These are phyloP conservation scores for Papilio polytes DNA, from an alignment of 1,140 invertebrate genomes.

Conservation along the genomic window DNA sequence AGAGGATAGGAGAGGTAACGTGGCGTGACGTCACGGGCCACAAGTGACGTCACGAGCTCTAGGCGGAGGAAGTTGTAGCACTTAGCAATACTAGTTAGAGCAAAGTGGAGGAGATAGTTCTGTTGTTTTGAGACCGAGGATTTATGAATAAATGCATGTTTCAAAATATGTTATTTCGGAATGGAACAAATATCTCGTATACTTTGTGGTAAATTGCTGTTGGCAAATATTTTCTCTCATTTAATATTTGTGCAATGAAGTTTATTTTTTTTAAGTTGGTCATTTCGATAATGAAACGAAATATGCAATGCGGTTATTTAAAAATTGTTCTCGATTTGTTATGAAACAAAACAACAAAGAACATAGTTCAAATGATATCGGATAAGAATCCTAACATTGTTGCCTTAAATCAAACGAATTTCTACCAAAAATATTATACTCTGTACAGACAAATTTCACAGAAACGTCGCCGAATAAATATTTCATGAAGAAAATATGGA, in stretches of 20 bases:
- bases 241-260: not conserved
- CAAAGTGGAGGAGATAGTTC: not conserved
- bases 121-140: not conserved
- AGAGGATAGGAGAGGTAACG: not conserved
- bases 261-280: not conserved
- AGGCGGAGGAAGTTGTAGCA: not conserved
- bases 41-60: too few relatives aligned
- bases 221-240: not conserved
- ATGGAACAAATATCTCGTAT: not conserved
- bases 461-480: not conserved
- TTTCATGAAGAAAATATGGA: not conserved
- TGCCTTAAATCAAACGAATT: not conserved
- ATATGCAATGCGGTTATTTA: not conserved
- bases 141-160: not conserved
- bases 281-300: not conserved
- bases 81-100: not conserved
- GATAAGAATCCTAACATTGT: not conserved
- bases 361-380: not conserved
- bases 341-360: not conserved
- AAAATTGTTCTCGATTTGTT: not conserved
- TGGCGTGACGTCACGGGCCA: not conserved
- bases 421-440: not conserved
- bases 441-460: not conserved
- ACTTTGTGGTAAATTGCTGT: not conserved
- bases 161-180: not conserved